These are phyloP conservation scores for Lanius collurio DNA, from an alignment of 2,113 vertebrate genomes.

Conservation along the genomic window DNA sequence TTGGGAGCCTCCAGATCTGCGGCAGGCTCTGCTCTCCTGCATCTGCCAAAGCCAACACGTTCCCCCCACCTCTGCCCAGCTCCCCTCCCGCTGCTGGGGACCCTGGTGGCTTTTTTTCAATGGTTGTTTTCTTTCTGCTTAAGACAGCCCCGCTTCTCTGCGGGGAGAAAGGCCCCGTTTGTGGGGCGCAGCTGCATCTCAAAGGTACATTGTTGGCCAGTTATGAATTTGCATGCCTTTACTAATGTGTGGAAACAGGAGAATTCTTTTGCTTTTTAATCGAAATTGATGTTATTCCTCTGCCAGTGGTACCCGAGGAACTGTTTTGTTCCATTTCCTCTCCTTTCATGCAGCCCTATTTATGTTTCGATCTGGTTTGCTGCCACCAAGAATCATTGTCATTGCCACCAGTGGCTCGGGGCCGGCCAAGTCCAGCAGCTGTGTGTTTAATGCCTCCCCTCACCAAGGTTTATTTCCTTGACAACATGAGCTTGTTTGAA, in stretches of 20 bases:
- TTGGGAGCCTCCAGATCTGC: background rate
- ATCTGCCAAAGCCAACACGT: conserved; percentile 52
- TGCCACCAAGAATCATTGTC: conserved; percentile 79
- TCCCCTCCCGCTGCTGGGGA: conserved; percentile 44
- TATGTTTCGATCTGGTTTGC: conserved; percentile 78
- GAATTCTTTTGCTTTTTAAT: conserved; percentile 74
- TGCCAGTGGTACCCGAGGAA: conserved; percentile 81
- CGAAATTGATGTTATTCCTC: conserved; percentile 84
- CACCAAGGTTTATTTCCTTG: conserved; percentile 80
- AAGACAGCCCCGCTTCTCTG: conserved; percentile 77
- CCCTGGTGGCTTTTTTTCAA: conserved; percentile 72
- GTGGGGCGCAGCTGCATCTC: conserved; percentile 80
- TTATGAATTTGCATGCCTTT: conserved; percentile 82
- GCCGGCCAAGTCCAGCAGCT: conserved; percentile 87
- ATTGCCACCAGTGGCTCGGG: conserved; percentile 69
- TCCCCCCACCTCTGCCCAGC: conserved; percentile 33
- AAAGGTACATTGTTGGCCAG: conserved; percentile 82
- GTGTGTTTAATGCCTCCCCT: conserved; percentile 78
- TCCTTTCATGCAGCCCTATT: conserved; percentile 81
- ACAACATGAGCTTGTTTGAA: conserved; percentile 78
- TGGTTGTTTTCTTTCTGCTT: conserved; percentile 75
- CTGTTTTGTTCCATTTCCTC: conserved; percentile 82
- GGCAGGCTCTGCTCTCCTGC: conserved; percentile 15
- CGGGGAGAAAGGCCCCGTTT: conserved; percentile 74
- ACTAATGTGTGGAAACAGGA: conserved; percentile 79